Percentiles rank a stretch among this genome's conserved stretches.
Evolutionary conservation across 2,113 vertebrate genomes (phyloP).

Genomic region (Pachyramphus minor): DNA sequence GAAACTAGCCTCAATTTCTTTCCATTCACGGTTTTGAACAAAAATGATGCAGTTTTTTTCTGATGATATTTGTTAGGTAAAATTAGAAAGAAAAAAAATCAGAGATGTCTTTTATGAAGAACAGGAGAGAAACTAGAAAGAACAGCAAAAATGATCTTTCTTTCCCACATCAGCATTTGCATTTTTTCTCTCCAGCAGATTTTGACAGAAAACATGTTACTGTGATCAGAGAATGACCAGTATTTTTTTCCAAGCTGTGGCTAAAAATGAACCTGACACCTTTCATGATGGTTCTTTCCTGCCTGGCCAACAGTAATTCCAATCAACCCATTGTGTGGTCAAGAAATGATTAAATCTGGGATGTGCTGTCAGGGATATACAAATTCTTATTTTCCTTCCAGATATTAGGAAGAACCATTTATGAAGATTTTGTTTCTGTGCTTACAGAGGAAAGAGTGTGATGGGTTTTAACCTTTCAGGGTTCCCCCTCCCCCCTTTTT

Average conservation of each 20-base stretch:
- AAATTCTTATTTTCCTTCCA: constrained; percentile 51
- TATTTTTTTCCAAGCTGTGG: background rate
- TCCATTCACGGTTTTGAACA: background rate
- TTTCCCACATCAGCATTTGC: background rate
- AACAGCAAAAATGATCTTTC: background rate
- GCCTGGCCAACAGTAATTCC: constrained; percentile 17
- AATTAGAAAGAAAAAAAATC: background rate
- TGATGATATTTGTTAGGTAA: background rate
- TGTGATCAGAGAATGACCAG: background rate
- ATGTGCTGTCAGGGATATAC: constrained; percentile 37
- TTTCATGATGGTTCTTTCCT: background rate
- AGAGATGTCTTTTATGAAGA: background rate
- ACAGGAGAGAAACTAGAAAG: background rate
- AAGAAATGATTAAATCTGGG: constrained; percentile 46
- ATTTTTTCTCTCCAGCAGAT: background rate
- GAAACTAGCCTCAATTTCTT: background rate
- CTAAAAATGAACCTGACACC: background rate
- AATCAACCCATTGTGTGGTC: constrained; percentile 35
- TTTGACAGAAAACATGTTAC: background rate
- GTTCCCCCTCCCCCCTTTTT: background rate
- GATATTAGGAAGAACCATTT: background rate
- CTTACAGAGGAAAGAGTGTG: constrained; percentile 4
- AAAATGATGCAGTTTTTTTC: background rate
- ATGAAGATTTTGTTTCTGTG: constrained; percentile 37
- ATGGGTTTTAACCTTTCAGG: background rate